Evolutionary conservation across 2,888 invertebrate genomes (phyloP).

Genomic region (Drosophila flavopinicola): DNA sequence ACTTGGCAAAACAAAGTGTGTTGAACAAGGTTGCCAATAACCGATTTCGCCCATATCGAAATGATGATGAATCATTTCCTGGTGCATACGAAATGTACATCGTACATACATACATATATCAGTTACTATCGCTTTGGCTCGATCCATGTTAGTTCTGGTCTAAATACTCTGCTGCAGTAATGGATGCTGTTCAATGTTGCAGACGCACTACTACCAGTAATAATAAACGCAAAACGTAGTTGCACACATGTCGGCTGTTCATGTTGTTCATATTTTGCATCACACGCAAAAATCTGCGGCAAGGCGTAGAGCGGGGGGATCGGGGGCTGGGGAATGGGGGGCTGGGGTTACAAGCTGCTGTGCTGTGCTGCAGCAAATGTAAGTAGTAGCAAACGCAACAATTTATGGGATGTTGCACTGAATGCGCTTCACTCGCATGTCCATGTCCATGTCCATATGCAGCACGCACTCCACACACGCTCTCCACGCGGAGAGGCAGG

Average conservation of each 20-base stretch:
- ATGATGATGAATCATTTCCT: constrained; percentile 29
- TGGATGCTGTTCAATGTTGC: constrained; percentile 27
- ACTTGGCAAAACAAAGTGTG: neutral
- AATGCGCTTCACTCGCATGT: constrained; percentile 69
- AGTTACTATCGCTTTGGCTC: constrained; percentile 14
- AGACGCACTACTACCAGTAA: constrained; percentile 31
- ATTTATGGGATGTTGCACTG: constrained; percentile 71
- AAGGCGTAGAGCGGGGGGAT: neutral
- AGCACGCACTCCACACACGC: constrained; percentile 63
- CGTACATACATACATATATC: constrained; percentile 11
- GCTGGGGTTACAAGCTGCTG: constrained; percentile 4
- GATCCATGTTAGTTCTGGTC: constrained; percentile 33
- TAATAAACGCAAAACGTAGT: constrained; percentile 58
- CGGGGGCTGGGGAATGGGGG: constrained; percentile 15
- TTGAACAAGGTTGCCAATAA: constrained; percentile 3
- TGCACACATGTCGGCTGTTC: constrained; percentile 74
- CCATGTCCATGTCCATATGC: constrained; percentile 58
- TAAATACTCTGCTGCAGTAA: constrained; percentile 24
- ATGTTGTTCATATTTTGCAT: constrained; percentile 78
- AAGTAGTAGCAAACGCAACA: constrained; percentile 62
- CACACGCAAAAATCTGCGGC: constrained; percentile 67
- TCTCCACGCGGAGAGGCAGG: too few species aligned
- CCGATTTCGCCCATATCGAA: constrained; percentile 4
- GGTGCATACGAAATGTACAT: neutral
- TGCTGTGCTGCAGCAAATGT: constrained; percentile 16